Evolutionary conservation across 2,797 vertebrate species (phyloP).

Genomic region (Gymnoscopelus microlampas): DNA sequence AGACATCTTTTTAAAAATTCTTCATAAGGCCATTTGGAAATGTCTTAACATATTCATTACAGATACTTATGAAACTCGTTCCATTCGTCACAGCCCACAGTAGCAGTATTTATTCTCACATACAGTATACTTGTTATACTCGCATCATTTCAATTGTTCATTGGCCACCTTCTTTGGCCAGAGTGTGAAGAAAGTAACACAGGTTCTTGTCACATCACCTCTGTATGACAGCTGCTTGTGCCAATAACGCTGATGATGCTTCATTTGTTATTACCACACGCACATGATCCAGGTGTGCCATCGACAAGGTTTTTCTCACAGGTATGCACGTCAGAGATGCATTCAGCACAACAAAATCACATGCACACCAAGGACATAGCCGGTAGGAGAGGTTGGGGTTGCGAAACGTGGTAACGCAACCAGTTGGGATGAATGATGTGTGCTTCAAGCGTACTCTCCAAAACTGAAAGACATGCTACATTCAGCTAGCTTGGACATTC

Average conservation of each 20-base stretch:
- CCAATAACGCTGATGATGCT: conserved; percentile 47
- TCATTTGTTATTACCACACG: conserved; percentile 53
- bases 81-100: conserved; percentile 71
- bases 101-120: conserved; percentile 69
- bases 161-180: conserved; percentile 45
- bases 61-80: conserved; percentile 75
- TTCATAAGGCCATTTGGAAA: conserved; percentile 83
- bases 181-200: conserved; percentile 50
- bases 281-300: conserved; percentile 43
- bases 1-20: conserved; percentile 80
- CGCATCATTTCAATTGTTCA: conserved; percentile 60
- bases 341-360: conserved; percentile 61
- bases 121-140: conserved; percentile 55
- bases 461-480: conserved; percentile 47
- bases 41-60: conserved; percentile 71
- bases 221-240: conserved; percentile 49
- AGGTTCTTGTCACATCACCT: conserved; percentile 45
- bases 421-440: conserved; percentile 40
- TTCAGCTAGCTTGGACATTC: conserved; percentile 48
- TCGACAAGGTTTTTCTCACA: conserved; percentile 56
- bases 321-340: conserved; percentile 61
- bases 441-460: conserved; percentile 48
- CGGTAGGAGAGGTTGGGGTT: conserved; percentile 26
- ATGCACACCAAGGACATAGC: conserved; percentile 62
- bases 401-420: conserved; percentile 42